Evolutionary conservation across 2,797 vertebrate species (phyloP), one percentile per base, ranked within the genome.

Genomic region (Vespertilio murinus): DNA sequence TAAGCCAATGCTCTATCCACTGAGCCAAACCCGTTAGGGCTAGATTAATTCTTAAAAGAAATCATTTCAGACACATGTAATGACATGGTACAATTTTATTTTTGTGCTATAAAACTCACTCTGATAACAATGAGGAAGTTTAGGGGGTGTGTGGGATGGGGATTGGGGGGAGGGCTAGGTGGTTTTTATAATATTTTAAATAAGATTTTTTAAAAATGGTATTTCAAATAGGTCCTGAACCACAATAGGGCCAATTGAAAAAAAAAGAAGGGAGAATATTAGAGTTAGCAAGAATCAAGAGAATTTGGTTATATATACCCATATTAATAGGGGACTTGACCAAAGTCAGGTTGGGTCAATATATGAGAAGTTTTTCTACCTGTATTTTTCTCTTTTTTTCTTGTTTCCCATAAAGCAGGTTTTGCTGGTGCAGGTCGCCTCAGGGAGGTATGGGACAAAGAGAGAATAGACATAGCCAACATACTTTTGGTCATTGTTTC

Each of bases 151-250:
- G 59, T 14, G 12, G 11, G 56, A 12, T 14, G 25, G 56, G 11
- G 11, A 12, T 10, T 0, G 25, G 22, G 54, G 10, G 5, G 23
- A 5, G 0, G 6, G 17, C 11, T 12, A 12, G 1, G 47, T 47
- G 8, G 8, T 25, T 64, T 79, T 59, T 64, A 25, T 16, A n/a
- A 16, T 87, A 78, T 45, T 88, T 85, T 28, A 82, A 17, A 45
- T 67, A 13, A 77, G 45, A 69, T 1, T 6, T 69, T 38, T 35
- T 35, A n/a, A 18, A 47, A 38, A 40, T 20, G n/a, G 28, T 89
- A 81, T 59, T 90, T 88, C n/a, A 81, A 14, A 52, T 71, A 22
- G 22, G 38, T 74, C 30, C n/a, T 45, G 30, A 86, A 33, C 22
- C 54, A 65, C 80, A 2, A 30, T 4, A 64, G 47, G 77, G 47